These are phyloP conservation scores for Emydoidea blandingii DNA, from an alignment of 2,797 vertebrate genomes.

Conservation along the genomic window DNA sequence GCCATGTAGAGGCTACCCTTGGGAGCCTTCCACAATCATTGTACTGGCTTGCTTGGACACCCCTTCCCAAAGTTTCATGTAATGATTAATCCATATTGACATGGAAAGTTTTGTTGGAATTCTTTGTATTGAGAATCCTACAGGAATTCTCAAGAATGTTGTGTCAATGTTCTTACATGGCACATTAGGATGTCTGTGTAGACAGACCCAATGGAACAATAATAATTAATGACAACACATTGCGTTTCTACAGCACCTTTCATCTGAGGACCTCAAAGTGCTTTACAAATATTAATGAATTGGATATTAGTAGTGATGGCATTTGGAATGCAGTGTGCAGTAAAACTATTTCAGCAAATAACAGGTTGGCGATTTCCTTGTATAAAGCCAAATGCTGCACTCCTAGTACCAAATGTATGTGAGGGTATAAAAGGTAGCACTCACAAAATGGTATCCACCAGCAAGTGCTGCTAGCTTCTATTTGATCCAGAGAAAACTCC, in stretches of 20 bases:
- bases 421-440: neutral
- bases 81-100: accelerated
- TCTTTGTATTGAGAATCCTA: accelerated
- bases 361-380: accelerated
- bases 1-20: neutral
- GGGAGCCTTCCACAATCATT: accelerated
- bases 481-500: neutral
- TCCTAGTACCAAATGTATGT: neutral
- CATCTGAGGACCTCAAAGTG: neutral
- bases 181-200: neutral
- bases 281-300: neutral
- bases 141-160: accelerated
- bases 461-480: neutral
- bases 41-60: accelerated
- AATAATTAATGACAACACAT: neutral
- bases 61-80: neutral
- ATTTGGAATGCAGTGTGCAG: neutral
- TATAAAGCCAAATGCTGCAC: neutral
- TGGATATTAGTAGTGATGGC: neutral
- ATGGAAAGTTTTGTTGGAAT: accelerated
- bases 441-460: accelerated
- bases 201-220: neutral
- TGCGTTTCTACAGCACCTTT: neutral
- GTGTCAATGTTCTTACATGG: neutral
- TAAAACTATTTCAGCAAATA: neutral